Percentiles rank a stretch among this genome's conserved stretches.
Evolutionary conservation across 2,888 invertebrate genomes (phyloP).

Genomic region (Pyrrhosoma nymphula): DNA sequence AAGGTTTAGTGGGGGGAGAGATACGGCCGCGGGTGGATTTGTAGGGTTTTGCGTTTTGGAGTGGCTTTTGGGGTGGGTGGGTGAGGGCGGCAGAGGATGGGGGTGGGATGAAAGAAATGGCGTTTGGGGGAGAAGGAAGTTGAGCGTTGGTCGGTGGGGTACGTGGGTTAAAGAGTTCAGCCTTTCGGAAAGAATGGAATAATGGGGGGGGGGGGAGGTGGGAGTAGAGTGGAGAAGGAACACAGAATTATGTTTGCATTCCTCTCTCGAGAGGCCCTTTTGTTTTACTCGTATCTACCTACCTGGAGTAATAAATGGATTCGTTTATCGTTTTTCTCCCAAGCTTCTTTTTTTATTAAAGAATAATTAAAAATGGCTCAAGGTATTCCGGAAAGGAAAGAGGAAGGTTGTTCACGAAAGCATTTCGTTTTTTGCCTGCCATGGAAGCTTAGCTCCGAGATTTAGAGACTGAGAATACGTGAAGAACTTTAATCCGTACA

Average conservation of each 20-base stretch:
- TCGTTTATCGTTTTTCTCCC: neutral
- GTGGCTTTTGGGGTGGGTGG: neutral
- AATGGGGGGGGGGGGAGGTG: neutral
- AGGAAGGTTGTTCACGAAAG: neutral
- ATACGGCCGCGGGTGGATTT: neutral
- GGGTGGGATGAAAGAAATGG: neutral
- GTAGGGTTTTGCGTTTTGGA: neutral
- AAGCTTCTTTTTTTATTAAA: neutral
- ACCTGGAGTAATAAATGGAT: conserved; percentile 17
- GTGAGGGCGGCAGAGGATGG: too few species aligned
- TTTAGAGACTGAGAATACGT: neutral
- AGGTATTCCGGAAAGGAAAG: neutral
- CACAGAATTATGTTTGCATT: conserved; percentile 31
- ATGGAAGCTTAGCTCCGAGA: neutral
- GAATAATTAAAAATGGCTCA: conserved; percentile 36
- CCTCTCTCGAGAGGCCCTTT: neutral
- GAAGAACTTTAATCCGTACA: neutral
- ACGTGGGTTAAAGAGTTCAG: neutral
- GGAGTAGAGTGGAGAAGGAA: neutral
- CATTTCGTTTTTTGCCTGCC: neutral
- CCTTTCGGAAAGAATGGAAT: neutral
- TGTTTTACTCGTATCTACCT: neutral
- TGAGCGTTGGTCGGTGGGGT: neutral
- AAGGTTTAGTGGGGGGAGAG: neutral
- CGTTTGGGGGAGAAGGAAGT: neutral